Base-by-base conservation (phyloP, 1,140 invertebrate genomes). In the Saxidomus purpurata region DNA sequence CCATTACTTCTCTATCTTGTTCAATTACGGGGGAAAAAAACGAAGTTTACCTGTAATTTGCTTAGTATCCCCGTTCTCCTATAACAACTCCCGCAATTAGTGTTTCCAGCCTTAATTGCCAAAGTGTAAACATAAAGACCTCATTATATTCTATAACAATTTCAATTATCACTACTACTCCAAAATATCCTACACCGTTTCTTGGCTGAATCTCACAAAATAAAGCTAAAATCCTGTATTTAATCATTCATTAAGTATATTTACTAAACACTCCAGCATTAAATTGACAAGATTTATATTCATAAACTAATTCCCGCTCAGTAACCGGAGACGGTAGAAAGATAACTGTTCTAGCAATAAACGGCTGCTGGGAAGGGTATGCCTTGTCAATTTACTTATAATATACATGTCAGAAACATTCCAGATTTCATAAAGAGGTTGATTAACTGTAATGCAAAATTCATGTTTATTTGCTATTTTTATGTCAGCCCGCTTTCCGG, bases 241-340 rank as follows among this genome's bases (percentile, higher is more conserved):
- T 74, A 88, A 88, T 69, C 86, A 80, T 88, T 88, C 59, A 81
- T 80, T 80, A 52, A 36, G 38, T 49, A 59, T 81, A 88, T 71
- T 88, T 88, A 88, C 61, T 67, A 79, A 81, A 69, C 76, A 79
- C 76, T 81, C 61, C 40, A 40, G 19, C 59, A 52, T 25, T 55
- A 81, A 88, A 79, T 88, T 88, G 76, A 88, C 86, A 88, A 77
- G 86, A 88, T 88, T 88, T 88, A 88, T 88, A 80, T 79, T 80
- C 49, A 88, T 79, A 88, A 88, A 88, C 59, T 69, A 63, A 79
- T 69, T 80, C 55, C n/a, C 31, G 40, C n/a, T 61, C 43, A 74
- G 76, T 36, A 88, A 71, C 55, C 38, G 40, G 43, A 85, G 47
- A 40, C 69, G n/a, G 28, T 17, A 38, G 3, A 43, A 31, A 85